A percentile compares a stretch with the other conserved stretches of the same genome.
Conservation (phyloP, 2,113 vertebrate species). For the Cynoglossus semilaevis region DNA sequence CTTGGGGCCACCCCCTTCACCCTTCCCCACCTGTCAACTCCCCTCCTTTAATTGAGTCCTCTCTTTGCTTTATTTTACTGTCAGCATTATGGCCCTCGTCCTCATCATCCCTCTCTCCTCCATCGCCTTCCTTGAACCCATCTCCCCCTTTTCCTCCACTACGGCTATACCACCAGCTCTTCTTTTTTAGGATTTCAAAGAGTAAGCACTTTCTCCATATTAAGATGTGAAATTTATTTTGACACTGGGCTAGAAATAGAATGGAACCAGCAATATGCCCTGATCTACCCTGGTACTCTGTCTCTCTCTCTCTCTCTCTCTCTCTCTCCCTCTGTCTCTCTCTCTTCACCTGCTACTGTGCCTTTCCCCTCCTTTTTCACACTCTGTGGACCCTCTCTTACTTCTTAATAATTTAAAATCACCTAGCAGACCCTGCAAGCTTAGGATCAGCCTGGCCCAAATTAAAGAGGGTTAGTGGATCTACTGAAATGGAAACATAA, state of each 20-base stretch:
- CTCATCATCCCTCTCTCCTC: constrained; percentile 67
- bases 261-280: constrained; percentile 64
- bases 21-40: constrained; percentile 74
- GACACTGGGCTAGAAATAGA: constrained; percentile 77
- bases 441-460: constrained; percentile 46
- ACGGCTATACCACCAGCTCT: constrained; percentile 53
- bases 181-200: constrained; percentile 78
- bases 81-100: constrained; percentile 75
- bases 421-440: constrained; percentile 45
- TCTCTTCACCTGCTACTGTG: constrained; percentile 8
- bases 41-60: constrained; percentile 88
- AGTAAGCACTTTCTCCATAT: constrained; percentile 89
- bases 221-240: constrained; percentile 84
- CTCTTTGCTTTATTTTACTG: constrained; percentile 82
- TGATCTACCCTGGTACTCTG: constrained; percentile 44
- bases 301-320: constrained; percentile 9
- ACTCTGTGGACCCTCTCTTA: constrained; percentile 35
- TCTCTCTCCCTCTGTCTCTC: constrained; percentile 10
- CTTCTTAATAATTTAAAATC: constrained; percentile 45
- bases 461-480: constrained; percentile 37
- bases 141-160: constrained; percentile 46
- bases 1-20: constrained; percentile 71
- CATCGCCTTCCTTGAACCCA: constrained; percentile 49
- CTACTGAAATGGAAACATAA: constrained; percentile 6
- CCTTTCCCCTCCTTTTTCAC: constrained; percentile 14